A percentile compares a stretch with the other conserved stretches of the same genome.
These are phyloP conservation scores for Gymnodraco acuticeps DNA, from an alignment of 2,797 vertebrate species.

Conservation along the genomic window DNA sequence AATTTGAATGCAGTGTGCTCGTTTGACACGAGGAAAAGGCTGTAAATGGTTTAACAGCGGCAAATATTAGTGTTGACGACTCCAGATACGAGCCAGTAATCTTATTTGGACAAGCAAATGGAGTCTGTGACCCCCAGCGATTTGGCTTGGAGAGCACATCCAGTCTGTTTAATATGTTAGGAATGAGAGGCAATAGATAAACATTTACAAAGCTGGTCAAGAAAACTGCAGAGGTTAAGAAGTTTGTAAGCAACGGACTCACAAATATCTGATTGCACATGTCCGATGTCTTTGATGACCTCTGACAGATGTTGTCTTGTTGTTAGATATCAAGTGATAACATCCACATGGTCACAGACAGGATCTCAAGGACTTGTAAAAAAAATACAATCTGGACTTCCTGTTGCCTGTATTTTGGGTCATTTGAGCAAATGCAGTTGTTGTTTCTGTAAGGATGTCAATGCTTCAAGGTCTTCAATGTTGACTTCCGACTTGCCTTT, in stretches of 20 bases:
- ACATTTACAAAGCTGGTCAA: constrained; percentile 71
- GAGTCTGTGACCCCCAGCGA: constrained; percentile 61
- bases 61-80: constrained; percentile 72
- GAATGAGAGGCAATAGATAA: constrained; percentile 62
- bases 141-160: constrained; percentile 50
- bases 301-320: constrained; percentile 31
- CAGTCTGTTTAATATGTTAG: constrained; percentile 65
- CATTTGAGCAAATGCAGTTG: constrained; percentile 1
- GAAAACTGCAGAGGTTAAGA: constrained; percentile 31
- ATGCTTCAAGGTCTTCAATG: no score
- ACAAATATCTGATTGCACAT: constrained; percentile 45
- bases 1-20: constrained; percentile 44
- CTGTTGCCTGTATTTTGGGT: neutral
- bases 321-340: constrained; percentile 34
- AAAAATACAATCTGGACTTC: constrained; percentile 15
- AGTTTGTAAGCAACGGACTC: constrained; percentile 37
- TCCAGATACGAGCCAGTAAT: constrained; percentile 66
- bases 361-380: neutral
- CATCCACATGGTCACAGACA: neutral
- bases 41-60: constrained; percentile 64
- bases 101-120: constrained; percentile 75
- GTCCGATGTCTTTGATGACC: constrained; percentile 12
- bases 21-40: constrained; percentile 24
- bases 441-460: no score
- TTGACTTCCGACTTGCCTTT: neutral